These are phyloP conservation scores for Timandra comae DNA, from an alignment of 2,888 invertebrate species.

Conservation along the genomic window DNA sequence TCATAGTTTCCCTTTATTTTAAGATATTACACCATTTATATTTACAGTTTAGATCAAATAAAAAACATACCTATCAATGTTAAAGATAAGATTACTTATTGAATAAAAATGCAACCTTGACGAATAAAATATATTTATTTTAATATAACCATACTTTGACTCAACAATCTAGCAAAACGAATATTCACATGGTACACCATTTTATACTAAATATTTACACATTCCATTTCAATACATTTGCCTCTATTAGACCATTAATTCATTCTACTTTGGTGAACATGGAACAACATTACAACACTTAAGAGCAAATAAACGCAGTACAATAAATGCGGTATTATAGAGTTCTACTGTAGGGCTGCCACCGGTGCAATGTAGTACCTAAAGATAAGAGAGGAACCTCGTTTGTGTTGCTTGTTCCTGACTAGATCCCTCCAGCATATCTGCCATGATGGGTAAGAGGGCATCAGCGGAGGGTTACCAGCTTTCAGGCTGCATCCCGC, in stretches of 20 bases:
- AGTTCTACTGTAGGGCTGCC: conserved; percentile 52
- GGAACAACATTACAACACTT: conserved; percentile 74
- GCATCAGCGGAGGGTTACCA: conserved; percentile 90
- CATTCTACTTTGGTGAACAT: conserved; percentile 68
- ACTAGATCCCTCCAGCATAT: conserved; percentile 90
- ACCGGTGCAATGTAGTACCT: conserved; percentile 79
- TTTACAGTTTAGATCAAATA: no score
- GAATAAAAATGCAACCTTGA: conserved; percentile 18
- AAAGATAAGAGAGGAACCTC: conserved; percentile 90
- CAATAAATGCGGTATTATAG: conserved; percentile 37
- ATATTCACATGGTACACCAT: conserved; percentile 64
- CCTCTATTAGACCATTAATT: conserved; percentile 38
- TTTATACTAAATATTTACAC: conserved; percentile 71
- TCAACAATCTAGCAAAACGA: conserved; percentile 68
- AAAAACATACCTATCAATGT: no score
- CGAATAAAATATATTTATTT: conserved; percentile 68
- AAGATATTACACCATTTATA: no score
- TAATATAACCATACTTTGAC: conserved; percentile 58
- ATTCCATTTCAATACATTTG: conserved; percentile 53
- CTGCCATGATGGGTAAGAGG: conserved; percentile 86
- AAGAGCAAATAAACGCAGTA: conserved; percentile 64
- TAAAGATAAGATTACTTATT: no score
- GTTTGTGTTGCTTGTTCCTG: conserved; percentile 85
- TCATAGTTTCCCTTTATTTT: no score
- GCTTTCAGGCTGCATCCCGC: conserved; percentile 86